phyloP scores from a whole-genome alignment of 2,797 vertebrate genomes.

The Crocidura indochinensis region DNA sequence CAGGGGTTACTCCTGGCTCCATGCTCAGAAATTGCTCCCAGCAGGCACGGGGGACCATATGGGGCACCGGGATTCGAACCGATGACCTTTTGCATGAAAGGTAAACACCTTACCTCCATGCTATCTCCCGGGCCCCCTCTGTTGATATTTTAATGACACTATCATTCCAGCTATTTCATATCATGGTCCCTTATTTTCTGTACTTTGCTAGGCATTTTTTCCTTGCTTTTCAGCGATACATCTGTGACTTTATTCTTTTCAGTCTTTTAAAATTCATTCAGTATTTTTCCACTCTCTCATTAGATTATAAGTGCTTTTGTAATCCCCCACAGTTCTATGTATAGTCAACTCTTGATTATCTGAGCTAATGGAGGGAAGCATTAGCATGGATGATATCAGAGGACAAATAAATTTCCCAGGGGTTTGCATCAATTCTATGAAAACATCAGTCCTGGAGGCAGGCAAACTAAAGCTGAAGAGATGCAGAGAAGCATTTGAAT shows the following conservation, averaged over 20 bases:
- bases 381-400: constrained; percentile 82
- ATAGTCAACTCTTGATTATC: constrained; percentile 84
- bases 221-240: constrained; percentile 3
- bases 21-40: too few relatives aligned
- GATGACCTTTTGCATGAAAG: too few relatives aligned
- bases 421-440: constrained; percentile 78
- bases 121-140: too few relatives aligned
- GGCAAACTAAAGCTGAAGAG: constrained; percentile 67
- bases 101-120: too few relatives aligned
- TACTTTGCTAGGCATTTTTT: not conserved
- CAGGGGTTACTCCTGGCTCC: too few relatives aligned
- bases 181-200: constrained; percentile 28
- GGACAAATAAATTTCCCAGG: constrained; percentile 85
- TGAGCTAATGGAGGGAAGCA: constrained; percentile 84
- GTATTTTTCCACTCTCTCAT: constrained; percentile 74
- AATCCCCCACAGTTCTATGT: constrained; percentile 78
- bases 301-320: constrained; percentile 77
- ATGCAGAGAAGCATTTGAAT: constrained; percentile 77
- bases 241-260: constrained; percentile 40
- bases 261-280: constrained; percentile 53
- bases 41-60: too few relatives aligned
- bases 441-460: constrained; percentile 78
- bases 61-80: too few relatives aligned
- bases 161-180: not conserved
- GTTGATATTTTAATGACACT: not conserved